phyloP scores from a whole-genome alignment of 2,888 invertebrate species.

The Amblyjoppa proteus region DNA sequence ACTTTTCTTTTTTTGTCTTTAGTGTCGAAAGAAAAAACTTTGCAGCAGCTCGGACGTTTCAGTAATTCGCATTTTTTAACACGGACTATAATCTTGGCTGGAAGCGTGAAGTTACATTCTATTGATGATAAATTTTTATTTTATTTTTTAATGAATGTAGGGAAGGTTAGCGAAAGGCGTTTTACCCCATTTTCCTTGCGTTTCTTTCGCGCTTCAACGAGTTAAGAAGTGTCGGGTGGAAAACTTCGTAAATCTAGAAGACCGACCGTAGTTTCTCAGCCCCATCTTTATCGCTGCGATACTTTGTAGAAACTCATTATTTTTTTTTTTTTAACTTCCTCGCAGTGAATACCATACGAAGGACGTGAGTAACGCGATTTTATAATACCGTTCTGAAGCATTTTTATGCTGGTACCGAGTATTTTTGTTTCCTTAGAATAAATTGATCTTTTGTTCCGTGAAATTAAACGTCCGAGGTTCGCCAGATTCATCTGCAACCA shows the following conservation, averaged over 20 bases:
- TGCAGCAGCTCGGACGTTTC: constrained; percentile 14
- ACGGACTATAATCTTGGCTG: constrained; percentile 19
- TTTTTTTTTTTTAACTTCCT: neutral
- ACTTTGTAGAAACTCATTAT: neutral
- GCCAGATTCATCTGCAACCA: no score
- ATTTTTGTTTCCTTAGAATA: neutral
- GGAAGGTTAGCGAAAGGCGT: neutral
- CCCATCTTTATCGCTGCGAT: neutral
- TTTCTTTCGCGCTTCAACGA: neutral
- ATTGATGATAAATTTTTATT: neutral
- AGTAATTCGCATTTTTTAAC: constrained; percentile 12
- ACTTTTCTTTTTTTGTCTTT: neutral
- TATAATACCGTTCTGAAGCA: neutral
- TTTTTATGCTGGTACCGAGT: neutral
- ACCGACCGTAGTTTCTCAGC: neutral
- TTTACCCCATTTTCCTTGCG: neutral
- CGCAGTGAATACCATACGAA: no score
- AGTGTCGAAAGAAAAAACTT: constrained; percentile 23
- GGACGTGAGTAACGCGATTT: no score
- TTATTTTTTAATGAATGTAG: neutral
- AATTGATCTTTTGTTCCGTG: neutral
- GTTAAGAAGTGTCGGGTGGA: neutral
- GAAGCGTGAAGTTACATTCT: constrained; percentile 7
- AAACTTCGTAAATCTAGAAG: neutral
- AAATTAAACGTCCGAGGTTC: neutral